Base-by-base conservation (phyloP, 2,888 invertebrate species). In the Drosophila paracracens region DNA sequence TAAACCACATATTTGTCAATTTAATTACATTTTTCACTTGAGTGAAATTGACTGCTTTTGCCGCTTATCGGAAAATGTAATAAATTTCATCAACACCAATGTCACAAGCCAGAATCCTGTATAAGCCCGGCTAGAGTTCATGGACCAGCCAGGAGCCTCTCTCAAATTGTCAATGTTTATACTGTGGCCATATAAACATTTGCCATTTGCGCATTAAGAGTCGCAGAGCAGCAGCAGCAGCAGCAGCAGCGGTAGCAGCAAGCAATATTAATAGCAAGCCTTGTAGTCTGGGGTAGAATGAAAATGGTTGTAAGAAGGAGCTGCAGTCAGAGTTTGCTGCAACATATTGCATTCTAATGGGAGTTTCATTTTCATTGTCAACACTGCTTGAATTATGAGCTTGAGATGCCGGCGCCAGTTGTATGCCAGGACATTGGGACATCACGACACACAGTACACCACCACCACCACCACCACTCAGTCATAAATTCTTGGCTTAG, bases 321-420 rank as follows among this genome's bases (percentile, higher is more conserved):
- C 33, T 33, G 35, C 57, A 33, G 43, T 18, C 33, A 25, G 61
- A 18, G 63, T 52, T 43, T 61, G 64, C 89, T 89, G 87, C 84
- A 89, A 89, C 90, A 85, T 85, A 85, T 85, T 85, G 90, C 85
- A 85, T 84, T 85, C 89, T 85, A 85, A 85, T 85, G 85, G 85
- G 79, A 89, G 84, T 76, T 85, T 85, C 85, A 89, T 84, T 85
- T 88, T 85, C 85, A 85, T 85, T 85, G 85, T 85, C 85, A 89
- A 89, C 85, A 85, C 88, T 74, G 74, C 73, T 84, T 89, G 90
- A 85, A 82, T 85, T 85, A 89, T 85, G 85, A 84, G 87, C 63
- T 62, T 21, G 65, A 62, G 62, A 46, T 70, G 75, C 63, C 48
- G 65, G 35, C 52, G 63, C 61, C 65, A 63, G 59, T 11, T 50